Evolutionary conservation across 2,888 invertebrate species (phyloP).

Genomic region (Allolobophora icterica): DNA sequence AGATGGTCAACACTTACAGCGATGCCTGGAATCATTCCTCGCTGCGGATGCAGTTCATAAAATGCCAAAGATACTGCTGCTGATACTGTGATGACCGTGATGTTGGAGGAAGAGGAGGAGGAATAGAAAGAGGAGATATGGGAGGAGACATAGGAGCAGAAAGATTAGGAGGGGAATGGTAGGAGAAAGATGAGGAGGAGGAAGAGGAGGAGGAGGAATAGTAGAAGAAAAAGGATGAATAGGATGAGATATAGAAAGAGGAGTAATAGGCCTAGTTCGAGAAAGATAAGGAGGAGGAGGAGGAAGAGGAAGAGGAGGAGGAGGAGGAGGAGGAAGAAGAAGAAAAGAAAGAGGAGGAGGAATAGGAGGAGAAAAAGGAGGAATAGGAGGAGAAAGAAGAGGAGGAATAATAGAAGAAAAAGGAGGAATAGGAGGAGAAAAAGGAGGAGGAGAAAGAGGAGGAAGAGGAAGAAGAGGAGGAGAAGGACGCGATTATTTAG

Average conservation of each 20-base stretch:
- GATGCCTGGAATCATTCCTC: neutral
- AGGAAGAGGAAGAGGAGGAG: neutral
- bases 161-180: too few relatives aligned
- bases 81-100: neutral
- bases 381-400: too few relatives aligned
- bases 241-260: neutral
- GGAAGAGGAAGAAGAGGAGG: too few relatives aligned
- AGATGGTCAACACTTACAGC: neutral
- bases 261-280: neutral
- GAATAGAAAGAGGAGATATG: too few relatives aligned
- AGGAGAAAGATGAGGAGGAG: neutral
- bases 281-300: neutral
- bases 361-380: too few relatives aligned
- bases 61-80: slow-evolving; percentile 3
- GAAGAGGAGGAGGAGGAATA: neutral
- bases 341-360: too few relatives aligned
- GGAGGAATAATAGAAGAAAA: too few relatives aligned
- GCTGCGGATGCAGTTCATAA: neutral
- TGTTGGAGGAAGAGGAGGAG: too few relatives aligned
- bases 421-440: too few relatives aligned
- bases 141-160: neutral
- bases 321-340: neutral
- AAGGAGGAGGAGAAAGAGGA: too few relatives aligned
- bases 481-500: too few relatives aligned
- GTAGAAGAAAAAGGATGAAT: neutral